Conservation (phyloP, 1,140 invertebrate genomes). For the Nilaparvata lugens region DNA sequence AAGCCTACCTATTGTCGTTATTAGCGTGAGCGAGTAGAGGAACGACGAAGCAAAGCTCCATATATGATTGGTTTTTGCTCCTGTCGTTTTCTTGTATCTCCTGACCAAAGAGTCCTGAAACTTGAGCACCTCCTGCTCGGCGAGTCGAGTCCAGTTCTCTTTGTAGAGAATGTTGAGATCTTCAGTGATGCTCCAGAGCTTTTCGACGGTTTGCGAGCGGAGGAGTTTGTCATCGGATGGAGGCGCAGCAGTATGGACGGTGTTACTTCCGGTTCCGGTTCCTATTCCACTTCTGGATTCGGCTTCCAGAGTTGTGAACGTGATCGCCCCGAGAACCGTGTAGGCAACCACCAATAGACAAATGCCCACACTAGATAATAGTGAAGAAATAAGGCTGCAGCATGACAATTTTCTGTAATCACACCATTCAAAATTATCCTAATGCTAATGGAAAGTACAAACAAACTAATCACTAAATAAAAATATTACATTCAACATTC, state of each 20-base stretch:
- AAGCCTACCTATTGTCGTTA: conserved; percentile 88
- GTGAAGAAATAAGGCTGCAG: conserved; percentile 21
- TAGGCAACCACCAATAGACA: conserved; percentile 81
- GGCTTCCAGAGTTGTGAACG: conserved; percentile 82
- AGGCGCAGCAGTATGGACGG: conserved; percentile 18
- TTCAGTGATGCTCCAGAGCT: conserved; percentile 88
- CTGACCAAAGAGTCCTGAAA: conserved; percentile 62
- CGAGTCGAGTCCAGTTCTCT: conserved; percentile 85
- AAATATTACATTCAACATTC: too few relatives aligned
- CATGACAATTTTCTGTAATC: conserved; percentile 7
- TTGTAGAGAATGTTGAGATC: conserved; percentile 88
- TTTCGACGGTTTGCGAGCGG: conserved; percentile 56
- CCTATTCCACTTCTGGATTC: conserved; percentile 30
- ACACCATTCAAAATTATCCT: too few relatives aligned
- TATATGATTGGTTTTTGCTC: conserved; percentile 45
- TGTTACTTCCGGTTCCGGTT: conserved; percentile 27
- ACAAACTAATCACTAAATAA: too few relatives aligned
- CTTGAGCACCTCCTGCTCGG: conserved; percentile 70
- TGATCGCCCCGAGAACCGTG: conserved; percentile 81
- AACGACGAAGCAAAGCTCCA: conserved; percentile 90
- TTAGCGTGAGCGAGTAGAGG: conserved; percentile 89
- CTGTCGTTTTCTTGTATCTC: conserved; percentile 26
- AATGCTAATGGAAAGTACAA: too few relatives aligned
- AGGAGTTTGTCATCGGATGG: conserved; percentile 26
- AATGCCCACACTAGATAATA: conserved; percentile 46